Percentiles rank a stretch among this genome's conserved stretches.
Evolutionary conservation across 2,113 vertebrate species (phyloP).

Genomic region (Acanthochromis polyacanthus): DNA sequence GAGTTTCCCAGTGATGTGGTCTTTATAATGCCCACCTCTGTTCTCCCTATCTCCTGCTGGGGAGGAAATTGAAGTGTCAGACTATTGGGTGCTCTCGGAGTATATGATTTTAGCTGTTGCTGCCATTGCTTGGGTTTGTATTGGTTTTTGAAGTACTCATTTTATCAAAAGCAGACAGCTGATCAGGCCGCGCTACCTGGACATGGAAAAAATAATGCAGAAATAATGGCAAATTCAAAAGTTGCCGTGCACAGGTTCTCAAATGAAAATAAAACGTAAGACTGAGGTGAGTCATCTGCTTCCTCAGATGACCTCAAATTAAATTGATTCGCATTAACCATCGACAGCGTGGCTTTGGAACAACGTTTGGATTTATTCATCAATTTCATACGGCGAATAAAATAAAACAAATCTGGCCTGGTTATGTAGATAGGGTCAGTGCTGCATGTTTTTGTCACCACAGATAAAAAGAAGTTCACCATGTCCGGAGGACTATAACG

Average conservation of each 20-base stretch:
- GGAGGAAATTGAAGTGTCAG: conserved; percentile 84
- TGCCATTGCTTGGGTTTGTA: conserved; percentile 62
- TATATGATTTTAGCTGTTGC: conserved; percentile 73
- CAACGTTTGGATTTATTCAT: conserved; percentile 29
- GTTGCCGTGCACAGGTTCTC: not conserved
- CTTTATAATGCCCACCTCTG: conserved; percentile 76
- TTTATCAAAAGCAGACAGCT: conserved; percentile 69
- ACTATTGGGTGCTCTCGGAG: conserved; percentile 63
- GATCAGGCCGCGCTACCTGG: conserved; percentile 41
- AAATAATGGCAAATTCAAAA: conserved; percentile 45
- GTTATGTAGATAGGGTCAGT: conserved; percentile 1
- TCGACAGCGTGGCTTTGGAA: not conserved
- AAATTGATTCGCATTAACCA: conserved; percentile 53
- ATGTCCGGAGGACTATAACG: not conserved
- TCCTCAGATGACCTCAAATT: conserved; percentile 23
- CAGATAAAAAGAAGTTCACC: conserved; percentile 1
- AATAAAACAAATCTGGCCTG: conserved; percentile 22
- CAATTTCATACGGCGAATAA: not conserved
- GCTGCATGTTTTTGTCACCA: conserved; percentile 4
- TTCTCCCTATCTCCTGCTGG: conserved; percentile 76
- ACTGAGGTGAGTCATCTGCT: conserved; percentile 21
- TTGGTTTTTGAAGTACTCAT: conserved; percentile 60
- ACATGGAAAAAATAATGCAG: conserved; percentile 20
- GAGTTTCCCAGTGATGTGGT: conserved; percentile 61
- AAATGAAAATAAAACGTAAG: conserved; percentile 15